phyloP scores from a whole-genome alignment of 2,888 invertebrate species.

The Ophioninae sp. region DNA sequence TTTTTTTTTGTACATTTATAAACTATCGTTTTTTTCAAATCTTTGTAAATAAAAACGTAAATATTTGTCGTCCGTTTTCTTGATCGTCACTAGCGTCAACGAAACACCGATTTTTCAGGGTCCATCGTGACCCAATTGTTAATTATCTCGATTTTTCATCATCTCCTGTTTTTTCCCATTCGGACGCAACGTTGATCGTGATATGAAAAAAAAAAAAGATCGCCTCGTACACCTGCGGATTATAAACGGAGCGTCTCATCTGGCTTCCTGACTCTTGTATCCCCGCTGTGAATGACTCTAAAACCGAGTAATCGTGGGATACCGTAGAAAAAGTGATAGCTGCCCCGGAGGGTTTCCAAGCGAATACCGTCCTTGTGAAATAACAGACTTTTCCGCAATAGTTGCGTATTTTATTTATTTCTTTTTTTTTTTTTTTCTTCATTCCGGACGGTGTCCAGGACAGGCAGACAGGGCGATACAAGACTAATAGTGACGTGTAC shows the following conservation, averaged over 20 bases:
- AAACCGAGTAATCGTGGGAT: background rate
- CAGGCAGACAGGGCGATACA: constrained; percentile 14
- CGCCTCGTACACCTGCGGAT: background rate
- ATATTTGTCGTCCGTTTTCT: too few relatives aligned
- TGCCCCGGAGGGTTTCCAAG: constrained; percentile 24
- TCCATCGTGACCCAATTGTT: too few relatives aligned
- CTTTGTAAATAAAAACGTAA: too few relatives aligned
- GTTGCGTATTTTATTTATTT: background rate
- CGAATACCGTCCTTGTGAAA: constrained; percentile 40
- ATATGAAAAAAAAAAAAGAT: constrained; percentile 3
- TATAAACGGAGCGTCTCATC: background rate
- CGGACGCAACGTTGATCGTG: background rate
- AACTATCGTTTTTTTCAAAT: too few relatives aligned
- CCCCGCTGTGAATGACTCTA: background rate
- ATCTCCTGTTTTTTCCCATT: background rate
- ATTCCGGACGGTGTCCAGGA: constrained; percentile 13
- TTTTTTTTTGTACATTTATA: too few relatives aligned
- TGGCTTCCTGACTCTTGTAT: background rate
- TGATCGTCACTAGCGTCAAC: too few relatives aligned
- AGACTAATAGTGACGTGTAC: constrained; percentile 29
- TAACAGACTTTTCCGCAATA: constrained; percentile 29
- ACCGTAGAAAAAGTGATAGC: constrained; percentile 2
- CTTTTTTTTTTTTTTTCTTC: background rate
- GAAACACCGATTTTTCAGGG: too few relatives aligned
- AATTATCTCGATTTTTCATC: too few relatives aligned